A percentile compares a stretch with the other conserved stretches of the same genome.
Conservation (phyloP, 2,888 invertebrate species). For the Dicyrtoma fusca region DNA sequence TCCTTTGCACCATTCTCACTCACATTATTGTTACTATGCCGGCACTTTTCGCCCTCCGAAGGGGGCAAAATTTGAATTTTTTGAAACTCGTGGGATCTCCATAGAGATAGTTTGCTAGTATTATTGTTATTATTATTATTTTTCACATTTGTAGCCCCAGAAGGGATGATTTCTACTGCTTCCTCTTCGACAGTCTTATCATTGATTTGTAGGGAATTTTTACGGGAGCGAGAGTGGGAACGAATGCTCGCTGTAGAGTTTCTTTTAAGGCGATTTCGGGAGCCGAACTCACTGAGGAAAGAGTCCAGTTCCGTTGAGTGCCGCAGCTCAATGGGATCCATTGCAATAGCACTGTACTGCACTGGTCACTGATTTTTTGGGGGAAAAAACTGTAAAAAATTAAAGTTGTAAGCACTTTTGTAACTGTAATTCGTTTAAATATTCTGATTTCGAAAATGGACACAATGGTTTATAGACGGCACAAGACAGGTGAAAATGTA, state of each 20-base stretch:
- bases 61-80: slow-evolving; percentile 7
- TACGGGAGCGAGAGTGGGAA: not conserved
- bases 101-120: not conserved
- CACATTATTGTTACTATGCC: not conserved
- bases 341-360: not conserved
- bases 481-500: too few species aligned
- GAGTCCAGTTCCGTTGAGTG: slow-evolving; percentile 18
- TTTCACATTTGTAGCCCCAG: too few species aligned
- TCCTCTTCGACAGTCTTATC: not conserved
- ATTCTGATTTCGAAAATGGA: too few species aligned
- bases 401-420: too few species aligned
- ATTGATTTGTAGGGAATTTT: not conserved
- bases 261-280: not conserved
- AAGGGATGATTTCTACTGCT: too few species aligned
- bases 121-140: not conserved
- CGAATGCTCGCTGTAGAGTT: not conserved
- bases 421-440: too few species aligned
- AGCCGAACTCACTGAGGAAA: slow-evolving; percentile 27
- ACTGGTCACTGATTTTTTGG: too few species aligned
- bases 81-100: slow-evolving; percentile 9
- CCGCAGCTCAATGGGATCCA: slow-evolving; percentile 25
- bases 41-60: not conserved
- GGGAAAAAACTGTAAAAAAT: too few species aligned
- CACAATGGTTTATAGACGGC: too few species aligned
- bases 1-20: not conserved